Base-by-base conservation (phyloP, 92 coral and sea anemone species). In the Epizoanthus scotinus region DNA sequence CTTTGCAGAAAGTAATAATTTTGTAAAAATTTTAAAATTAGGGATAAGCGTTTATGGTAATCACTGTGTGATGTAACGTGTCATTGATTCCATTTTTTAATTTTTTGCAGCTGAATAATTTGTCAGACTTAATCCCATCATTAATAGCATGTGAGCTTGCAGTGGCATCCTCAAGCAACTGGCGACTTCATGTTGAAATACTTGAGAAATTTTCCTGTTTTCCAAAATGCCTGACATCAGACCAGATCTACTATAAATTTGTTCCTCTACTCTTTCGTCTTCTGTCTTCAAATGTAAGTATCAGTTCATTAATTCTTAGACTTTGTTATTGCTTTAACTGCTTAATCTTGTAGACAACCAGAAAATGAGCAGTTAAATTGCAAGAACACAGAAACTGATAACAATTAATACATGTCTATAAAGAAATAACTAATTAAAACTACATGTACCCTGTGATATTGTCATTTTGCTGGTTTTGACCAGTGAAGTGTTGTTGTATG, bases 221-320 rank as follows among this genome's bases (percentile, higher is more conserved):
- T 65, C 94, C 94, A 13, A 89, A 96, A 61, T 91, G 98, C 68
- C 84, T 96, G 53, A 85, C 98, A 0, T 96, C 99, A 42, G 99
- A 96, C 69, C 99, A 96, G 85, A 96, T 96, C 77, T 96, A 96
- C 86, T 96, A 96, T 89, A 96, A 96, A 83, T 96, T 96, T 87
- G 99, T 96, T 10, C 98, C 99, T 27, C 84, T 96, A 53, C 86
- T 96, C 53, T 96, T 96, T 82, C 89, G 95, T 60, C 81, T 96
- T 59, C 83, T 94, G 24, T 94, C 98, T 5, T 94, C 98, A 87
- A 96, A 96, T 87, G 99, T 96, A 83, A 90, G 99, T 87, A 47
- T 24, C 20, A 19, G 21, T 27, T 8, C 29, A 25, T 19, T 19
- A 29, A 4, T 5, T 8, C 27, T 2, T 15, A 47, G 52, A 9